These are phyloP conservation scores for Pycnomerus fuliginosus DNA, from an alignment of 2,888 invertebrate species.

Conservation along the genomic window DNA sequence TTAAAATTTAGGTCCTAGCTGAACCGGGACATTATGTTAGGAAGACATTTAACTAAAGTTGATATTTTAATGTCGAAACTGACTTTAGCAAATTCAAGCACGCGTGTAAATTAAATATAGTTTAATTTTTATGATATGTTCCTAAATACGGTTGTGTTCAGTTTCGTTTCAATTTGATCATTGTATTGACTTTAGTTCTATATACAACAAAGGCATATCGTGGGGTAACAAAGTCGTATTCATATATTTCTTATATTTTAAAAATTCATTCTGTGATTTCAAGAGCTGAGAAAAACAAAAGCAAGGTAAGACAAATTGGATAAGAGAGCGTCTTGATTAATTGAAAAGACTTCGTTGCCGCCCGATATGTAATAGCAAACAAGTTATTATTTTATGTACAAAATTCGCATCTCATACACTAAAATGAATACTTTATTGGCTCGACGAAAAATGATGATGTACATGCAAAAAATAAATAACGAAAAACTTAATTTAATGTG, in stretches of 20 bases:
- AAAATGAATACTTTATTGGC: too few species aligned
- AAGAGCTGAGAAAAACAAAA: too few species aligned
- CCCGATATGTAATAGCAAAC: background rate
- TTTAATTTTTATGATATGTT: constrained; percentile 36
- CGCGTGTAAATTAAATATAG: background rate
- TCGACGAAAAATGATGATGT: background rate
- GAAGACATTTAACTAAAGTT: constrained; percentile 50
- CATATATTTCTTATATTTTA: too few species aligned
- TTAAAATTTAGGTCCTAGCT: constrained; percentile 31
- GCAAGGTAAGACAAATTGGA: too few species aligned
- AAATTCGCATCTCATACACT: background rate
- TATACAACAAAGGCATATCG: constrained; percentile 11
- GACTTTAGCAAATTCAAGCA: constrained; percentile 6
- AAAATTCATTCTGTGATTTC: too few species aligned
- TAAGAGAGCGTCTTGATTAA: too few species aligned
- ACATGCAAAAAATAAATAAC: background rate
- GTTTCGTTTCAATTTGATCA: constrained; percentile 26
- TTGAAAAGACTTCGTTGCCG: too few species aligned
- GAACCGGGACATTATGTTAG: constrained; percentile 44
- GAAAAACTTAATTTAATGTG: constrained; percentile 8
- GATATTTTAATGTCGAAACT: constrained; percentile 20
- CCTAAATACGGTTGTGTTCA: constrained; percentile 38
- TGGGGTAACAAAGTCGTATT: too few species aligned
- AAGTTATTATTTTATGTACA: background rate
- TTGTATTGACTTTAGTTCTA: constrained; percentile 39